Percentiles rank a stretch among this genome's conserved stretches.
phyloP scores from a whole-genome alignment of 2,113 vertebrate species.

The Mesembrinibis cayennensis region DNA sequence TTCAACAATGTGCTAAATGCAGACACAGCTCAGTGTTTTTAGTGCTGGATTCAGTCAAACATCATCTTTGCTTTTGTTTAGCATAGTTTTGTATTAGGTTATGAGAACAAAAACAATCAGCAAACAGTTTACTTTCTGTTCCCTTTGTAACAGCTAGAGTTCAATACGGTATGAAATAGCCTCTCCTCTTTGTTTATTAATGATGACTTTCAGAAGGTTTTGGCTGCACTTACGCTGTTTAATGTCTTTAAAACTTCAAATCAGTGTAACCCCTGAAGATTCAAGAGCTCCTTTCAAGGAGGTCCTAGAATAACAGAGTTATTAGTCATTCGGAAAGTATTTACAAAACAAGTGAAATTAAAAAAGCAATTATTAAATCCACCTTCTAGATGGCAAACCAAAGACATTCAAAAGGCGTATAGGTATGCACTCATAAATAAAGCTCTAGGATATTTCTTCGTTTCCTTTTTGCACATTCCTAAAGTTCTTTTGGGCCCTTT shows the following conservation, averaged over 20 bases:
- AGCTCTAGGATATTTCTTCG: background rate
- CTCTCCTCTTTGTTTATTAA: background rate
- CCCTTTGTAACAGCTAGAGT: background rate
- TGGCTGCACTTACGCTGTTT: background rate
- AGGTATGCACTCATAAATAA: background rate
- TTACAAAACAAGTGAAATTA: conserved; percentile 22
- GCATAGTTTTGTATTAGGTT: conserved; percentile 42
- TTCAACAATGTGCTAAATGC: conserved; percentile 42
- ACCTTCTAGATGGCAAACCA: background rate
- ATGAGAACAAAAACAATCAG: conserved; percentile 33
- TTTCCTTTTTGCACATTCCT: background rate
- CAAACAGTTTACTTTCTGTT: conserved; percentile 36
- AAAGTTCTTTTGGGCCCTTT: background rate
- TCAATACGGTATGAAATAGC: background rate
- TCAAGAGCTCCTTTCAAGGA: conserved; percentile 5
- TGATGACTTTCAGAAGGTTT: background rate
- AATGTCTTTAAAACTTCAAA: background rate
- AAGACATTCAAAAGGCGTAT: background rate
- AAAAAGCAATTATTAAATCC: background rate
- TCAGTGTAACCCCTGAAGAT: background rate
- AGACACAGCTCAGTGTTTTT: conserved; percentile 3
- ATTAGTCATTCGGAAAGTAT: conserved; percentile 44
- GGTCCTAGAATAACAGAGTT: background rate
- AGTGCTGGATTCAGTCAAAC: conserved; percentile 34
- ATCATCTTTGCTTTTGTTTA: conserved; percentile 59